phyloP scores from a whole-genome alignment of 2,888 invertebrate species.

The Tinea pellionella region DNA sequence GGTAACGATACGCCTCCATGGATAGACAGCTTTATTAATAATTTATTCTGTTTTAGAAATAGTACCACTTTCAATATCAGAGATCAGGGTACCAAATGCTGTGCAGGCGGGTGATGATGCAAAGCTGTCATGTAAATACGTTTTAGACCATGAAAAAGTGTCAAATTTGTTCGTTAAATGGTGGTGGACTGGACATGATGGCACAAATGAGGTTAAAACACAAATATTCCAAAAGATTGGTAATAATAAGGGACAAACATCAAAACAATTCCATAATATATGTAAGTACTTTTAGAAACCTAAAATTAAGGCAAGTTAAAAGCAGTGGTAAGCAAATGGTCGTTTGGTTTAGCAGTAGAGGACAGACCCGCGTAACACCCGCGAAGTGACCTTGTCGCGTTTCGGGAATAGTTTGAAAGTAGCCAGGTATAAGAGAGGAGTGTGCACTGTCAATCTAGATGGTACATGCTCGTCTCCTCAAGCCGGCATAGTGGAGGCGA shows the following conservation, averaged over 20 bases:
- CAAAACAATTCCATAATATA: neutral
- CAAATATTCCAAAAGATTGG: conserved; percentile 39
- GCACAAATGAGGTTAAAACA: conserved; percentile 26
- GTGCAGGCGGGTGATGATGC: conserved; percentile 33
- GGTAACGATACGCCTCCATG: too few species aligned
- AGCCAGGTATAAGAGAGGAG: too few species aligned
- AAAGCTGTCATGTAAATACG: conserved; percentile 35
- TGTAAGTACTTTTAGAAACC: too few species aligned
- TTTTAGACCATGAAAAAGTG: conserved; percentile 26
- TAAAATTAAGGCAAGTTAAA: too few species aligned
- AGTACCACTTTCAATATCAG: conserved; percentile 39
- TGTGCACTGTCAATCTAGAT: too few species aligned
- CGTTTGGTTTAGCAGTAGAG: too few species aligned
- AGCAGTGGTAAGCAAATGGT: too few species aligned
- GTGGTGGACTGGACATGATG: conserved; percentile 41
- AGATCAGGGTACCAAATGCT: conserved; percentile 40
- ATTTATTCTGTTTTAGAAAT: conserved; percentile 31
- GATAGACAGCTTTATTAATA: neutral
- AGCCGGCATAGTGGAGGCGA: too few species aligned
- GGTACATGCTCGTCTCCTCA: too few species aligned
- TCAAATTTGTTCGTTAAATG: conserved; percentile 39
- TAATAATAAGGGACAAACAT: conserved; percentile 21
- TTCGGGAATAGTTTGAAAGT: too few species aligned
- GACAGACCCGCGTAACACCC: too few species aligned
- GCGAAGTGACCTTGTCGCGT: too few species aligned